Percentiles rank a stretch among this genome's conserved stretches.
phyloP scores from a whole-genome alignment of 2,113 vertebrate species.

The Phasianus colchicus region DNA sequence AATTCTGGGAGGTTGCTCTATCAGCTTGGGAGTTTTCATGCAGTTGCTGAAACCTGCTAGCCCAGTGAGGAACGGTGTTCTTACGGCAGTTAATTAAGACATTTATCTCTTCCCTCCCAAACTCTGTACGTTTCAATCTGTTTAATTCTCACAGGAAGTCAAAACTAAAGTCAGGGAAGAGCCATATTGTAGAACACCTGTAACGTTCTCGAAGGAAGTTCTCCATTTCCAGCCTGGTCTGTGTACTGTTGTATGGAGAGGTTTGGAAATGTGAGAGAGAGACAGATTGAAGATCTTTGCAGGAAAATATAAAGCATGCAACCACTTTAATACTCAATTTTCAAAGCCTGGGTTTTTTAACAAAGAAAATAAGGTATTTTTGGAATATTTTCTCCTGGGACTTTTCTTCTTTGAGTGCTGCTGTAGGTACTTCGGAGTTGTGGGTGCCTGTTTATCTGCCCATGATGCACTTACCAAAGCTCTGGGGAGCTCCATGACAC shows the following conservation, averaged over 20 bases:
- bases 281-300: neutral
- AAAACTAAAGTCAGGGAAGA: slow-evolving; percentile 51
- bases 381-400: neutral
- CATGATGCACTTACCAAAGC: accelerated
- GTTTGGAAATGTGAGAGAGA: neutral
- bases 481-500: neutral
- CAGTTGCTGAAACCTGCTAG: neutral
- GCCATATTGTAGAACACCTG: slow-evolving; percentile 27
- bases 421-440: neutral
- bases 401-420: neutral
- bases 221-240: neutral
- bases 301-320: neutral
- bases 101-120: slow-evolving; percentile 22
- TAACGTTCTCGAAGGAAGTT: neutral
- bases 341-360: neutral
- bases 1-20: accelerated
- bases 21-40: accelerated
- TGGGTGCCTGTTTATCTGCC: neutral
- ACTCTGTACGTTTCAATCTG: slow-evolving; percentile 50
- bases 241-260: accelerated
- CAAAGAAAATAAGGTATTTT: neutral
- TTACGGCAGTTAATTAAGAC: slow-evolving; percentile 53
- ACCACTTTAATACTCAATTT: neutral
- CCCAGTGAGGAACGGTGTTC: neutral
- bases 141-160: slow-evolving; percentile 67